Conservation (phyloP, 92 coral and sea anemone species). For the Diadumene lineata region DNA sequence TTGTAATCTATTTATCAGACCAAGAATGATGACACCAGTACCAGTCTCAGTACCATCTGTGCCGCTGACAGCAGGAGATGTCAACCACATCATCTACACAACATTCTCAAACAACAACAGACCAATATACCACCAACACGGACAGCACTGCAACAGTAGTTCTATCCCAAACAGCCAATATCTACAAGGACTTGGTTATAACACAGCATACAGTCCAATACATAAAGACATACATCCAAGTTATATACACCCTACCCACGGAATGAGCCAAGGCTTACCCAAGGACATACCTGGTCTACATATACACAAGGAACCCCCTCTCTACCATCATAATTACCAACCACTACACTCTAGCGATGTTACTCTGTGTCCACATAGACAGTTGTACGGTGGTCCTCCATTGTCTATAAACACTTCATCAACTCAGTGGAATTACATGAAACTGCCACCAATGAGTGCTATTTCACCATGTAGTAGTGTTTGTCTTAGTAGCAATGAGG, state of each 20-base stretch:
- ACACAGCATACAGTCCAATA: neutral
- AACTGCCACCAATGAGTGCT: conserved; percentile 72
- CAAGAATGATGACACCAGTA: conserved; percentile 42
- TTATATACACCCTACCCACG: neutral
- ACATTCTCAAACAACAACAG: conserved; percentile 55
- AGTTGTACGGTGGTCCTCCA: conserved; percentile 39
- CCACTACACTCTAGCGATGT: conserved; percentile 7
- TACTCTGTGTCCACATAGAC: conserved; percentile 27
- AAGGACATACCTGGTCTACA: conserved; percentile 13
- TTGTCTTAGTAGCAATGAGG: conserved; percentile 43
- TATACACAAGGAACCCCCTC: neutral
- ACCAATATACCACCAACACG: conserved; percentile 67
- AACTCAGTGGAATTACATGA: conserved; percentile 67
- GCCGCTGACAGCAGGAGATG: conserved; percentile 30
- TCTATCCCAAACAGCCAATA: conserved; percentile 14
- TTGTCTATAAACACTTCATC: conserved; percentile 21
- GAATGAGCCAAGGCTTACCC: conserved; percentile 4
- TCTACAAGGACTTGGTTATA: conserved; percentile 1
- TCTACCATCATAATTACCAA: conserved; percentile 13
- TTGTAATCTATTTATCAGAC: too few species aligned
- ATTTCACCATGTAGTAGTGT: conserved; percentile 70
- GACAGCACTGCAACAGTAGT: conserved; percentile 34
- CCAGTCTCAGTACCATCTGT: conserved; percentile 41
- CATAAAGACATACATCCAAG: conserved; percentile 13
- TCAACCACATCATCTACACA: conserved; percentile 55